A percentile compares a stretch with the other conserved stretches of the same genome.
These are phyloP conservation scores for Poecilobothrus nobilitatus DNA, from an alignment of 2,888 invertebrate species.

Conservation along the genomic window DNA sequence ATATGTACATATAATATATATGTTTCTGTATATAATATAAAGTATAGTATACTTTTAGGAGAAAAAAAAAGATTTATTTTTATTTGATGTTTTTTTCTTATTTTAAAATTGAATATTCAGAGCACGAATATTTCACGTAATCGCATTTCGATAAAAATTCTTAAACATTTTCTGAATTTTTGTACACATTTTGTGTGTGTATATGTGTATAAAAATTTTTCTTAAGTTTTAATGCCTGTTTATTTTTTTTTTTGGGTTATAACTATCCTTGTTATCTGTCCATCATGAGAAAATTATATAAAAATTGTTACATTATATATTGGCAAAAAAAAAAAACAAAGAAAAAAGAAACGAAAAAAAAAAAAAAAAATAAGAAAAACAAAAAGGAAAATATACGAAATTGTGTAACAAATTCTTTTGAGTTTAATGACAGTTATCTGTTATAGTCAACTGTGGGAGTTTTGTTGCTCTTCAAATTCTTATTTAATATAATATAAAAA, in stretches of 20 bases:
- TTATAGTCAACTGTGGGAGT: too few relatives aligned
- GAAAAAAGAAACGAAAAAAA: not conserved
- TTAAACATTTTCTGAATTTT: slow-evolving; percentile 6
- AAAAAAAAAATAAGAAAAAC: too few relatives aligned
- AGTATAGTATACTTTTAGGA: not conserved
- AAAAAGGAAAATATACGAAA: too few relatives aligned
- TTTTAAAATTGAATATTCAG: slow-evolving; percentile 8
- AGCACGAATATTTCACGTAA: slow-evolving; percentile 11
- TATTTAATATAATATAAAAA: too few relatives aligned
- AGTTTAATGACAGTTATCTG: too few relatives aligned
- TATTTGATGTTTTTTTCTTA: not conserved
- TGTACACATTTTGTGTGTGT: not conserved
- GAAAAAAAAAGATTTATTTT: not conserved
- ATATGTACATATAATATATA: too few relatives aligned
- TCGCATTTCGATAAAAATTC: slow-evolving; percentile 7
- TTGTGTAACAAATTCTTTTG: too few relatives aligned
- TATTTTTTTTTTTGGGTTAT: not conserved
- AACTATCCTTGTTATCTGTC: not conserved
- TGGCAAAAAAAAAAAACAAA: not conserved
- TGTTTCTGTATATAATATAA: too few relatives aligned
- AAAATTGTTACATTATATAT: not conserved
- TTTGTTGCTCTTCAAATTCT: too few relatives aligned
- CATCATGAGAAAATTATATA: slow-evolving; percentile 4
- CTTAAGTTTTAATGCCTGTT: not conserved
- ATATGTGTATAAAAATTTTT: not conserved